Conservation (phyloP, 2,113 vertebrate genomes). For the Coturnix japonica region DNA sequence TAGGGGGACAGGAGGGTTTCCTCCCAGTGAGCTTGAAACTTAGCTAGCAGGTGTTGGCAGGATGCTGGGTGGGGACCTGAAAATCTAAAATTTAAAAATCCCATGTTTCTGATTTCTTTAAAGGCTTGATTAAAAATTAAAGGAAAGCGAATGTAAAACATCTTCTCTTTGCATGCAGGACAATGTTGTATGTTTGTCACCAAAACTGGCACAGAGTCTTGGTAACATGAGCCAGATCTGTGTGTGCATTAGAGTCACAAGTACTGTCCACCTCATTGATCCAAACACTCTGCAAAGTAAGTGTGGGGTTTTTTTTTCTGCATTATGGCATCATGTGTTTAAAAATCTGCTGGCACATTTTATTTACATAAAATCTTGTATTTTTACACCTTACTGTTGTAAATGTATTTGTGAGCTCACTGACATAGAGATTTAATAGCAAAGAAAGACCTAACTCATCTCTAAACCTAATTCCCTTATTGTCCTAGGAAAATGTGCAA, state of each 20-base stretch:
- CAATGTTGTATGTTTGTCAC: conserved; percentile 93
- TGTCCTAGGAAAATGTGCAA: neutral
- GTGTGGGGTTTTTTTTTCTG: neutral
- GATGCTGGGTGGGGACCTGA: neutral
- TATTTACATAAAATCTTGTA: neutral
- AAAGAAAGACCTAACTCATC: neutral
- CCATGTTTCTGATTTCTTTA: neutral
- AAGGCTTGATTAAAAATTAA: neutral
- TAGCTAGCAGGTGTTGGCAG: neutral
- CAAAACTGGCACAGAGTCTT: conserved; percentile 92
- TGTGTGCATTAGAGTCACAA: conserved; percentile 92
- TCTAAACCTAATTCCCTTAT: accelerated
- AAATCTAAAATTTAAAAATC: accelerated
- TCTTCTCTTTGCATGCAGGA: conserved; percentile 81
- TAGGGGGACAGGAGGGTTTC: accelerated
- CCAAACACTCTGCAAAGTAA: conserved; percentile 93
- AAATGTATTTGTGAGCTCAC: neutral
- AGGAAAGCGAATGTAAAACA: neutral
- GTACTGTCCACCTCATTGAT: conserved; percentile 93
- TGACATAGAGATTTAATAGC: accelerated
- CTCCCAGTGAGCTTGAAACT: accelerated
- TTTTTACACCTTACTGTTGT: neutral
- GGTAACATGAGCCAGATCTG: conserved; percentile 98
- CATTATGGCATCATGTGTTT: accelerated
- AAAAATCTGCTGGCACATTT: neutral